phyloP scores from a whole-genome alignment of 1,140 invertebrate genomes.

The Cataglyphis hispanica region DNA sequence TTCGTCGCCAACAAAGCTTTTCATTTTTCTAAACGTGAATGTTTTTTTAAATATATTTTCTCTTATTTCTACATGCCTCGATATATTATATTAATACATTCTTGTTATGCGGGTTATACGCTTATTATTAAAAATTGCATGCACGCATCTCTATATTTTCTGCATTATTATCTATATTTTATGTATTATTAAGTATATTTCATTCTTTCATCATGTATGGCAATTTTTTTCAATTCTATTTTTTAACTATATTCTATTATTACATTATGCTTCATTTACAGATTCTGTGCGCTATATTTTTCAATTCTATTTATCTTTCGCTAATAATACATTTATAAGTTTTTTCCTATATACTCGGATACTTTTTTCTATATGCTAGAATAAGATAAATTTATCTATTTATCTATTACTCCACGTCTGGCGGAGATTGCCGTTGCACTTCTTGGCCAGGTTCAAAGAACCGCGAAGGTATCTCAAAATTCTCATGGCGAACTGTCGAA shows the following conservation, averaged over 20 bases:
- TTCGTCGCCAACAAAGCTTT: background rate
- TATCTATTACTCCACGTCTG: background rate
- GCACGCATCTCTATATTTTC: background rate
- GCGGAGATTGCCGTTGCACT: background rate
- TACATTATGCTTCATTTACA: no score
- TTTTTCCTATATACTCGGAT: background rate
- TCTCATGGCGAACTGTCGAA: background rate
- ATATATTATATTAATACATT: background rate
- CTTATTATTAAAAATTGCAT: background rate
- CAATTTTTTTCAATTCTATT: slow-evolving; percentile 3
- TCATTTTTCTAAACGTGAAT: background rate
- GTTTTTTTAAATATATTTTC: background rate
- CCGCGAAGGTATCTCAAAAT: slow-evolving; percentile 10
- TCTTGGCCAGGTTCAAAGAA: slow-evolving; percentile 35
- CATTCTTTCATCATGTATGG: background rate
- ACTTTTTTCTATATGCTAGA: background rate
- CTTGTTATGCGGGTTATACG: background rate
- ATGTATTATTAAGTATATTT: background rate
- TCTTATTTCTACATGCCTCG: background rate
- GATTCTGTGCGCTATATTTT: background rate
- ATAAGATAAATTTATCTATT: background rate
- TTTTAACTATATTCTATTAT: background rate
- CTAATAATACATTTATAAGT: background rate
- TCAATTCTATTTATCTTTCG: background rate
- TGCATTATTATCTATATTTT: no score